These are phyloP conservation scores for Mustela lutreola DNA, from an alignment of 2,113 vertebrate species.

Conservation along the genomic window DNA sequence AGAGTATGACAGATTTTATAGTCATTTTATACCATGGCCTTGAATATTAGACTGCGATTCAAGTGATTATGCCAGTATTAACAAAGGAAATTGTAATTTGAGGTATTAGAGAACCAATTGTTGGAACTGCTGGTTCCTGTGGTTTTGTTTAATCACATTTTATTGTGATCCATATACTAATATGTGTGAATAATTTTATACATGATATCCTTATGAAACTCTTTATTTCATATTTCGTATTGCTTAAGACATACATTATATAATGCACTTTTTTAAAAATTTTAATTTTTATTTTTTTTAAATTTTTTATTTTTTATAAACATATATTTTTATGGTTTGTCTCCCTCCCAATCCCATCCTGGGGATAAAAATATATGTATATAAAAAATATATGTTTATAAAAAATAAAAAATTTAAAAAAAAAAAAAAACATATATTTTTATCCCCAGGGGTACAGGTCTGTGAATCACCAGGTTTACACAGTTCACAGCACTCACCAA, in stretches of 20 bases:
- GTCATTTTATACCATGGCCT: neutral
- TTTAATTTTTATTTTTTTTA: no score
- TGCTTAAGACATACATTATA: neutral
- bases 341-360: no score
- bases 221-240: neutral
- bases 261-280: neutral
- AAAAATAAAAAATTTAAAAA: no score
- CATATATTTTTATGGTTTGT: no score
- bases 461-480: no score
- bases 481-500: no score
- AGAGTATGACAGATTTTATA: neutral
- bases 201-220: neutral
- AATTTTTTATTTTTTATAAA: no score
- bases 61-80: neutral
- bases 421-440: no score
- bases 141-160: conserved; percentile 2
- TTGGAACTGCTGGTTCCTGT: neutral
- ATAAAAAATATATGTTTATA: no score
- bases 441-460: no score
- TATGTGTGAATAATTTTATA: neutral
- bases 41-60: neutral
- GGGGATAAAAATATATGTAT: no score
- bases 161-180: neutral
- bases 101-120: neutral
- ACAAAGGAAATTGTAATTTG: neutral